Evolutionary conservation across 2,113 vertebrate genomes (phyloP).

Genomic region (Glaucomys volans): DNA sequence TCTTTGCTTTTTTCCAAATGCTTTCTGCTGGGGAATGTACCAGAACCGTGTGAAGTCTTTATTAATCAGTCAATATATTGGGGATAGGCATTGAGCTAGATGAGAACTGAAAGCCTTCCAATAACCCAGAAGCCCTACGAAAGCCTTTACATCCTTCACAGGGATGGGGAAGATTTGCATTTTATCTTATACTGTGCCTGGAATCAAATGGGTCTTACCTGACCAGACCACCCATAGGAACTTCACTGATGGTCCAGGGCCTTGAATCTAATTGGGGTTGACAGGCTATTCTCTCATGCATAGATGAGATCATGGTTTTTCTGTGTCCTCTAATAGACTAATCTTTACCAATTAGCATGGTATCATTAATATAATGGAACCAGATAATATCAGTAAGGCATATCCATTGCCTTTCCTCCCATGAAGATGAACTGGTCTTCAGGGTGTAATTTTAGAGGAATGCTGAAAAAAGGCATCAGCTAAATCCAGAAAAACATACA

Average conservation of each 20-base stretch:
- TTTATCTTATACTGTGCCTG: neutral
- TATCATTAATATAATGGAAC: neutral
- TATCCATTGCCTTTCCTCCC: neutral
- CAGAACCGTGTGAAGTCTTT: too few species aligned
- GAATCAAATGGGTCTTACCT: too few species aligned
- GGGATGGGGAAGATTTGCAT: neutral
- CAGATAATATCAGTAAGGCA: neutral
- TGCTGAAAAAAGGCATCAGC: neutral
- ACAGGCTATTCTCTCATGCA: neutral
- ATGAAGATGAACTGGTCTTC: neutral
- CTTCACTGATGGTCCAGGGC: neutral
- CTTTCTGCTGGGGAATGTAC: too few species aligned
- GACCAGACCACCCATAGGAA: too few species aligned
- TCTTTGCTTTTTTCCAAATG: neutral
- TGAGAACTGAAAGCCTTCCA: neutral
- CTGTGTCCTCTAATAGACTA: too few species aligned
- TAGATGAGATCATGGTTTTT: neutral
- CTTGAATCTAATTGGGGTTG: neutral
- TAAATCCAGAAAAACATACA: neutral
- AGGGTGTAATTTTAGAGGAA: neutral
- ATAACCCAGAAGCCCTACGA: neutral
- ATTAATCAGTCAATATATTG: too few species aligned
- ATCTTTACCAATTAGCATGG: neutral
- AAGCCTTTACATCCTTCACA: neutral
- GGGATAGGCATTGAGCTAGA: neutral